Evolutionary conservation across 2,888 invertebrate species (phyloP), one percentile per base, ranked within the genome.

Genomic region (Graphium colonna): DNA sequence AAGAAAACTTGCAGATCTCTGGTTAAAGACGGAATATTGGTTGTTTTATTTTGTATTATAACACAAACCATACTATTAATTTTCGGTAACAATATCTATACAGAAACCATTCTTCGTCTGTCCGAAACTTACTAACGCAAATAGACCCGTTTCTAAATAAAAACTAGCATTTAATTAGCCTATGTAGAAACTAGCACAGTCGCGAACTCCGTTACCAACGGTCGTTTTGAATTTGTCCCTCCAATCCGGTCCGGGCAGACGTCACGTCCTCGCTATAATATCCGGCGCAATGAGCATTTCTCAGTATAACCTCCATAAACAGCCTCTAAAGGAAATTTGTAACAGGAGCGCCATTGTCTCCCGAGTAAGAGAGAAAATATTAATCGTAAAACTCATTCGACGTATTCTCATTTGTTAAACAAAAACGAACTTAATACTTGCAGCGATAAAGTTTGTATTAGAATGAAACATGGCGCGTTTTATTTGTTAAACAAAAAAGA

Each of bases 311-410:
- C 70, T 72, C 62, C 70, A 75, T 69, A 77, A 75, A 67, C 58
- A 67, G 63, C 64, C 69, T 70, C 68, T 71, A 73, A 74, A 77
- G 77, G 77, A 79, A 79, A 80, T 79, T 79, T 76, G 74, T 79
- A 79, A 75, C 79, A 77, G 71, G 78, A 75, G 75, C 64, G 63
- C 67, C 73, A 77, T 79, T 79, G 78, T 79, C 68, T 63, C 58
- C 60, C 63, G 50, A 56, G 50, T 12, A 17, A 31, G 8, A 39
- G 49, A 49, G 44, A 53, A 44, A 53, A 48, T 49, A 49, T 44
- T 17, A 36, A n/a, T 36, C 12, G 12, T 36, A 36, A 10, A 36
- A 36, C n/a, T 12, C 12, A 12, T 31, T 31, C 31, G 31, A 31
- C 31, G 31, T 31, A 31, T 10, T 7, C 31, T 21, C 2, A 2